These are phyloP conservation scores for Phoenoteleia sp. DNA, from an alignment of 2,888 invertebrate genomes.

Conservation along the genomic window DNA sequence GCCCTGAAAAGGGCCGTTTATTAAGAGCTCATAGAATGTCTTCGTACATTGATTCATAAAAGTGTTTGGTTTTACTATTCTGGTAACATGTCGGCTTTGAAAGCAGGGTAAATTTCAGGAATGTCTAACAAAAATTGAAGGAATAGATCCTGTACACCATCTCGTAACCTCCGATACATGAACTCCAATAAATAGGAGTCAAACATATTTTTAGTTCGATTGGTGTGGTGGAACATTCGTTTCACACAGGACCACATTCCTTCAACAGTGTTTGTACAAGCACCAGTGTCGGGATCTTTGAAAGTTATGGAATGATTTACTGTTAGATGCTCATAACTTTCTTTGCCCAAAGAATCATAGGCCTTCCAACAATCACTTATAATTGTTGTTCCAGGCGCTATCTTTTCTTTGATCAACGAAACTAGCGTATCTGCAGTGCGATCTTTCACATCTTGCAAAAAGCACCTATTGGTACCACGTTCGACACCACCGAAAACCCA, in stretches of 20 bases:
- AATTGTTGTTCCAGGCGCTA: constrained; percentile 48
- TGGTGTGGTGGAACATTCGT: constrained; percentile 20
- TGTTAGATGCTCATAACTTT: constrained; percentile 25
- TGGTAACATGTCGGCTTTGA: background rate
- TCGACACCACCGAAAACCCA: constrained; percentile 59
- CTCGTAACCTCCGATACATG: constrained; percentile 39
- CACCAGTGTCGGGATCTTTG: constrained; percentile 43
- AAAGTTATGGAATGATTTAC: constrained; percentile 47
- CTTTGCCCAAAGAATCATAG: constrained; percentile 18
- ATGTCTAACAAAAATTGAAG: constrained; percentile 41
- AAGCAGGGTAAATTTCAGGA: background rate
- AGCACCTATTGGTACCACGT: constrained; percentile 38
- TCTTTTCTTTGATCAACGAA: constrained; percentile 20
- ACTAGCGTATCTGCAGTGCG: constrained; percentile 9
- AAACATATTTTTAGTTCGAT: constrained; percentile 34
- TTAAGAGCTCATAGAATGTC: too few relatives aligned
- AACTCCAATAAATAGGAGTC: constrained; percentile 48
- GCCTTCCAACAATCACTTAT: constrained; percentile 43
- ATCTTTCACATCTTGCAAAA: constrained; percentile 29
- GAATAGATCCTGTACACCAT: background rate
- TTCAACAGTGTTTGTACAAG: constrained; percentile 30
- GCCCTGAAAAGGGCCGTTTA: too few relatives aligned
- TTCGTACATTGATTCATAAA: too few relatives aligned
- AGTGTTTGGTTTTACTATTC: too few relatives aligned
- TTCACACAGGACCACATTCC: constrained; percentile 54